Percentiles rank a stretch among this genome's conserved stretches.
These are phyloP conservation scores for Bradysia coprophila DNA, from an alignment of 1,140 invertebrate genomes.

Conservation along the genomic window DNA sequence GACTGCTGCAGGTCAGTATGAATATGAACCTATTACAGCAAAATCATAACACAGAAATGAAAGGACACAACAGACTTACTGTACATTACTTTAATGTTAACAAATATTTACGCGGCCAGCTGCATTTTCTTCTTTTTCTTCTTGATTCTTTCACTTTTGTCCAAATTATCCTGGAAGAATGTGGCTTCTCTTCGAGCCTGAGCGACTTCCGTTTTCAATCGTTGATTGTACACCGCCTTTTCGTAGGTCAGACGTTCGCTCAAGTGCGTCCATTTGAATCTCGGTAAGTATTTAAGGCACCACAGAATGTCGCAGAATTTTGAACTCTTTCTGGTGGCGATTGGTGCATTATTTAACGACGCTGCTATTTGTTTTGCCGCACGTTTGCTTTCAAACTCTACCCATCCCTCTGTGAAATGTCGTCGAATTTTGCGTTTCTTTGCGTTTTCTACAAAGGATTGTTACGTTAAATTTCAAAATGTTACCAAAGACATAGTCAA, in stretches of 20 bases:
- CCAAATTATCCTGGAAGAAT: slow-evolving; percentile 66
- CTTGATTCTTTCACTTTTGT: slow-evolving; percentile 51
- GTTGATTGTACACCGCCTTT: slow-evolving; percentile 69
- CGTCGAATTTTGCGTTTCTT: slow-evolving; percentile 38
- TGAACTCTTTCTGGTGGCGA: slow-evolving; percentile 72
- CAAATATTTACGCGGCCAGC: too few relatives aligned
- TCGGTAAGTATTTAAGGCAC: slow-evolving; percentile 88
- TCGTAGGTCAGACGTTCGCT: slow-evolving; percentile 86
- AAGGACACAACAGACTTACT: too few relatives aligned
- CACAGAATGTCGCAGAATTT: slow-evolving; percentile 80
- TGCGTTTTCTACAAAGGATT: slow-evolving; percentile 11
- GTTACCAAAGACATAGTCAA: slow-evolving; percentile 2
- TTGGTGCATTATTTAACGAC: slow-evolving; percentile 67
- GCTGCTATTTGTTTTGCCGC: slow-evolving; percentile 70
- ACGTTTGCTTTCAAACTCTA: slow-evolving; percentile 84
- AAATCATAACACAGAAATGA: too few relatives aligned
- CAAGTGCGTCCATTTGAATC: slow-evolving; percentile 92
- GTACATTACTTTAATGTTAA: too few relatives aligned
- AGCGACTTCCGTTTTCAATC: slow-evolving; percentile 69
- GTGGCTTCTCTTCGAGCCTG: slow-evolving; percentile 79
- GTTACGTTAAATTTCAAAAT: slow-evolving; percentile 2
- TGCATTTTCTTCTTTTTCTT: slow-evolving; percentile 24
- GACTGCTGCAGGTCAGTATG: too few relatives aligned
- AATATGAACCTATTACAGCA: too few relatives aligned
- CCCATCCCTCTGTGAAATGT: slow-evolving; percentile 86